Conservation (phyloP, 2,113 vertebrate species). For the Triplophysa tibetana region DNA sequence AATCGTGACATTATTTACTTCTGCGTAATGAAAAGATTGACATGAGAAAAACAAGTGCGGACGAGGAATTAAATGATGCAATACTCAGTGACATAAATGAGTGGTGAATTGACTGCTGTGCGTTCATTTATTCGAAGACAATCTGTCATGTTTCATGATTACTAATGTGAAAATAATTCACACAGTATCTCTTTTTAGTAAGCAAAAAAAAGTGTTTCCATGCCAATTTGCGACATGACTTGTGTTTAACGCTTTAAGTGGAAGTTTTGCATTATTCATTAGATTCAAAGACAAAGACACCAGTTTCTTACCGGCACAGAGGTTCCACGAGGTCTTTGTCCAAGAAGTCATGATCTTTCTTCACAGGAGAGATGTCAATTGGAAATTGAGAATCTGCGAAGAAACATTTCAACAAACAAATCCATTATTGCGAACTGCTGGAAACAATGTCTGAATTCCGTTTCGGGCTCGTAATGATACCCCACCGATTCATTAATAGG, state of each 20-base stretch:
- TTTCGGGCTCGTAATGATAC: slow-evolving; percentile 4
- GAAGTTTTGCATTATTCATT: background rate
- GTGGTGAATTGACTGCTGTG: background rate
- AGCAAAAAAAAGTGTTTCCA: background rate
- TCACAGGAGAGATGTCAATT: slow-evolving; percentile 92
- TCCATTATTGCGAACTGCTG: background rate
- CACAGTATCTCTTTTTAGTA: background rate
- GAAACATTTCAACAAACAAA: slow-evolving; percentile 40
- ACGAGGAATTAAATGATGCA: background rate
- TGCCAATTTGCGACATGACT: background rate
- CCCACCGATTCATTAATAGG: slow-evolving; percentile 17
- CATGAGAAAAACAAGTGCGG: background rate
- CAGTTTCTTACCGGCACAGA: slow-evolving; percentile 87
- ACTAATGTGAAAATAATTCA: background rate
- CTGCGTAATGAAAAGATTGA: background rate
- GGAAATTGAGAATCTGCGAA: slow-evolving; percentile 91
- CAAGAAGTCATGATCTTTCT: slow-evolving; percentile 97
- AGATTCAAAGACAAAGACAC: background rate
- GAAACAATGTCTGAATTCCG: background rate
- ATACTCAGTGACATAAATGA: background rate
- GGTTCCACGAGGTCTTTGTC: slow-evolving; percentile 98
- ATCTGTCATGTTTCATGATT: background rate
- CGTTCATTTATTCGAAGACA: background rate
- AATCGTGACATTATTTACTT: slow-evolving; percentile 24
- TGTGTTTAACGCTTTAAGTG: background rate